A percentile compares a stretch with the other conserved stretches of the same genome.
These are phyloP conservation scores for Dendrophyllia cribrosa DNA, from an alignment of 64 coral and sea anemone genomes.

Conservation along the genomic window DNA sequence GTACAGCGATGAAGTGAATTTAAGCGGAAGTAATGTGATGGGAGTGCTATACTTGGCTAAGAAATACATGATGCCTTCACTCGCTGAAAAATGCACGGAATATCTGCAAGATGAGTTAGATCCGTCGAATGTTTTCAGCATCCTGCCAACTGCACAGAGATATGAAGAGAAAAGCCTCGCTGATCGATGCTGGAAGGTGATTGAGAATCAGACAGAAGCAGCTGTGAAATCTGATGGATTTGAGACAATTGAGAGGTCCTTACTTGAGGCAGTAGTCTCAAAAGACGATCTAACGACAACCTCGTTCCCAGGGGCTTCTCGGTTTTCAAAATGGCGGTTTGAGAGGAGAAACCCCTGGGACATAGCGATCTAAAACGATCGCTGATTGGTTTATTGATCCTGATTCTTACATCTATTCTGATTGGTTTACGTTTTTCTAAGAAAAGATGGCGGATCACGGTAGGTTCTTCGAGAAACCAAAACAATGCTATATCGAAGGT, in stretches of 20 bases:
- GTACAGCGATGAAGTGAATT: conserved; percentile 25
- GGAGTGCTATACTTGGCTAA: conserved; percentile 25
- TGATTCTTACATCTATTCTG: too few species aligned
- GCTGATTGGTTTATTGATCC: too few species aligned
- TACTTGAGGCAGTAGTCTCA: neutral
- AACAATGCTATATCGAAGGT: too few species aligned
- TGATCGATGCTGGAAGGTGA: neutral
- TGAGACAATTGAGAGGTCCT: neutral
- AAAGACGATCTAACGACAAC: too few species aligned
- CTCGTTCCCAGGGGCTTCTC: too few species aligned
- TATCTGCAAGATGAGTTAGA: neutral
- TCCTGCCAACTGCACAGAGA: neutral
- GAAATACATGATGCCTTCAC: conserved; percentile 33
- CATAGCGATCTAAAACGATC: too few species aligned
- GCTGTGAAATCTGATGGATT: neutral
- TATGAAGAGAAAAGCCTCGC: neutral
- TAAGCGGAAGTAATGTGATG: conserved; percentile 25
- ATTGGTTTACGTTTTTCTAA: too few species aligned
- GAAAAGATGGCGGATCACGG: too few species aligned
- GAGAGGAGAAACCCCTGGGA: too few species aligned
- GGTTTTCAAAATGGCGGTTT: too few species aligned
- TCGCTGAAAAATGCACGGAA: neutral
- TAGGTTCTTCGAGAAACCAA: too few species aligned
- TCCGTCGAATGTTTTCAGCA: neutral
- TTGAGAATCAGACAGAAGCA: neutral